These are phyloP conservation scores for Lophochroa leadbeateri DNA, from an alignment of 2,113 vertebrate genomes.

Conservation along the genomic window DNA sequence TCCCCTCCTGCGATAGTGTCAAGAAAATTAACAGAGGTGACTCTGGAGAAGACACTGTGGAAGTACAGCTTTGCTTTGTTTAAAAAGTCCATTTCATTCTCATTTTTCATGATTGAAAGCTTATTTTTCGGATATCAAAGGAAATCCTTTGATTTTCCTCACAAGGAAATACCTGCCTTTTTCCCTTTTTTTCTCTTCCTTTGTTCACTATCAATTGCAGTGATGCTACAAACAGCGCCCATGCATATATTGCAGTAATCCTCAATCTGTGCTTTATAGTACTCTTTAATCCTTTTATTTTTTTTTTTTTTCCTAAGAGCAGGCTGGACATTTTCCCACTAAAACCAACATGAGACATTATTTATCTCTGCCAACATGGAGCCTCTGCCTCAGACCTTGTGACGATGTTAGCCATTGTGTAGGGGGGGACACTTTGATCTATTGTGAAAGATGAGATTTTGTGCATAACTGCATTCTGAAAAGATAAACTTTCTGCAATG, in stretches of 20 bases:
- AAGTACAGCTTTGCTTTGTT: neutral
- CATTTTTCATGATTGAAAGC: neutral
- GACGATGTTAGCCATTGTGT: neutral
- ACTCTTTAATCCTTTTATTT: neutral
- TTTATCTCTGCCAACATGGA: neutral
- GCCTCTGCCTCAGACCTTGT: neutral
- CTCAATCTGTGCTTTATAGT: neutral
- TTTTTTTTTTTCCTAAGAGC: neutral
- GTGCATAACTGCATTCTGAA: neutral
- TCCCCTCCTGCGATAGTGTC: fast-evolving
- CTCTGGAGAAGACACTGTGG: neutral
- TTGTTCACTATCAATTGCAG: neutral
- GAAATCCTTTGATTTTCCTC: too few relatives aligned
- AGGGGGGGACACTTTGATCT: neutral
- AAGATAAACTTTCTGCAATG: neutral
- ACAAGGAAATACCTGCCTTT: too few relatives aligned
- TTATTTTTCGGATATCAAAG: neutral
- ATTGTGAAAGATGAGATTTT: neutral
- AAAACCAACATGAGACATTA: neutral
- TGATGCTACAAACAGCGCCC: neutral
- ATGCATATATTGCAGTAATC: neutral
- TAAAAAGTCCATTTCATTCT: neutral
- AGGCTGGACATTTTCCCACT: neutral
- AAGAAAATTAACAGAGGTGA: neutral
- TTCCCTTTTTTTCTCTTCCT: neutral